These are phyloP conservation scores for Melipona quadrifasciata DNA, from an alignment of 1,140 invertebrate genomes.

Conservation along the genomic window DNA sequence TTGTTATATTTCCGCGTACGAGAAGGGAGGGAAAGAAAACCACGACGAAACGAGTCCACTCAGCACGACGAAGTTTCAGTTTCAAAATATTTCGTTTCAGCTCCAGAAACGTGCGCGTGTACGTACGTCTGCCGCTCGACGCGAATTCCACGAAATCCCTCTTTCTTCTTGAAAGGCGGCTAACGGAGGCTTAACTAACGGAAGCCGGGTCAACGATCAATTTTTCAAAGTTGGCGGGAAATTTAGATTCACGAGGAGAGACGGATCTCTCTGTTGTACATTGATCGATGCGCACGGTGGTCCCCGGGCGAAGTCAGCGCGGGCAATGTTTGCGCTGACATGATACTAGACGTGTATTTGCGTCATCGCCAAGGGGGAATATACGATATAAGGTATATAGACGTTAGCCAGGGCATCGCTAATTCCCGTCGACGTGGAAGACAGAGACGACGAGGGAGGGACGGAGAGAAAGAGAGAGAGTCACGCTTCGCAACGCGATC, in stretches of 20 bases:
- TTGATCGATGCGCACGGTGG: constrained; percentile 12
- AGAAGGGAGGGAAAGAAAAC: neutral
- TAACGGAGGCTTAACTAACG: neutral
- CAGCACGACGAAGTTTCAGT: neutral
- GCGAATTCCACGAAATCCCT: neutral
- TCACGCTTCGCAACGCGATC: constrained; percentile 25
- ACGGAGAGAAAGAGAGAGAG: neutral
- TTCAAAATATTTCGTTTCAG: too few relatives aligned
- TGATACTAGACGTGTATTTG: constrained; percentile 48
- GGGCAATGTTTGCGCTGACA: constrained; percentile 45
- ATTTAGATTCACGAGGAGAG: neutral
- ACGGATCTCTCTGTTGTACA: constrained; percentile 1
- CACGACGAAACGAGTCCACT: neutral
- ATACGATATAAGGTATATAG: constrained; percentile 32
- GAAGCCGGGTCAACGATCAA: neutral
- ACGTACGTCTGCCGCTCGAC: too few relatives aligned
- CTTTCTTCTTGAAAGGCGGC: neutral
- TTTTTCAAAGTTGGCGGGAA: neutral
- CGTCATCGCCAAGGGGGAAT: constrained; percentile 28
- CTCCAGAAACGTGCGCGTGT: neutral
- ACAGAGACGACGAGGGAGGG: neutral
- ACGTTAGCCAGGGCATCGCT: constrained; percentile 49
- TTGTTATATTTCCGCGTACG: neutral
- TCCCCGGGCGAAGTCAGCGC: constrained; percentile 29
- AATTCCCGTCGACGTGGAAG: constrained; percentile 42